Evolutionary conservation across 2,888 invertebrate genomes (phyloP), one percentile per base, ranked within the genome.

Genomic region (Pandemis corylana): DNA sequence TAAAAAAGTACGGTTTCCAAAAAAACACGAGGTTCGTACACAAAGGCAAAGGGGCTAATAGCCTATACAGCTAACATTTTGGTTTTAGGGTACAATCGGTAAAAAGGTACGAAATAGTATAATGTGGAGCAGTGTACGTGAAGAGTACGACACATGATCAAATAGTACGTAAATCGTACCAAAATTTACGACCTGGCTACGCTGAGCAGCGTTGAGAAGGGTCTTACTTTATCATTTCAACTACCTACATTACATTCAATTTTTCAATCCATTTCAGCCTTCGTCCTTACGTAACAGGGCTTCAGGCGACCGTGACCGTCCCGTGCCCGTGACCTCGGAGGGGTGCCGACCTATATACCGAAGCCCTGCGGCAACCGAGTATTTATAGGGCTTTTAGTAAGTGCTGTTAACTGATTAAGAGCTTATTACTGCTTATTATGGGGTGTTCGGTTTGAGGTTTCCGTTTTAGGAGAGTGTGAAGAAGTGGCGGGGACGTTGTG

Each of bases 331-430:
- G 53, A 67, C 53, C 66, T 67, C 51, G 66, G 36, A 53, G 51
- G 41, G 51, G 53, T 53, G 66, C 51, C 12, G 49, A 68, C 67
- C 49, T 44, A 66, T 49, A 20, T 46, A 46, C 20, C 20, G 68
- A 68, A 42, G 68, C 13, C 59, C 44, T 20, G n/a, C 68, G 68
- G 46, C 66, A 53, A 28, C 28, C 65, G 15, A 10, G 51, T 51
- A 41, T 67, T 67, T 67, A 67, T 67, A 66, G 41, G 66, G 66
- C 66, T 53, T 51, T 67, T 53, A 36, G 28, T 67, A 53, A 67
- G 46, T 53, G 51, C 36, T 28, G 36, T 41, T n/a, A 67, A 41
- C 28, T 28, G 41, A 41, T 36, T 67, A 53, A 13, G 66, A 20
- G 44, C 15, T 64, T 64, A 28, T 59, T 20, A 28, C 56, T 5